These are phyloP conservation scores for Oopsacas minuta DNA, from an alignment of 37 sponge, comb jelly and placozoan species.

Conservation along the genomic window DNA sequence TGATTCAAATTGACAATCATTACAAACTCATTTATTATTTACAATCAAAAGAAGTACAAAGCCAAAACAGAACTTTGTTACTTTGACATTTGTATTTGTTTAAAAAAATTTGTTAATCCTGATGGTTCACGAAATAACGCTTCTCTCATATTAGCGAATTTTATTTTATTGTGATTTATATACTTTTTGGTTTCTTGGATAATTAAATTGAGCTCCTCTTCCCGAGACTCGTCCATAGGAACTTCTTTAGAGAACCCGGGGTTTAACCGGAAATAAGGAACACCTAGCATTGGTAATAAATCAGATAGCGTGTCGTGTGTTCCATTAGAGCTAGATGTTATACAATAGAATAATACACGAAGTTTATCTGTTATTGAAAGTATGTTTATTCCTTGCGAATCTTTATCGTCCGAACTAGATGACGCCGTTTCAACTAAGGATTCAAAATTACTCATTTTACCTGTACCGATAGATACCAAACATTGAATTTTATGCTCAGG, in stretches of 20 bases:
- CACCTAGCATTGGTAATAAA: not conserved
- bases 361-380: slow-evolving; percentile 44
- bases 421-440: not conserved
- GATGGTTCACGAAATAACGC: not conserved
- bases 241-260: slow-evolving; percentile 53
- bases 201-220: slow-evolving; percentile 39
- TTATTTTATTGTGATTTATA: not conserved
- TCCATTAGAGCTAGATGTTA: not conserved
- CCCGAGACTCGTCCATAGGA: slow-evolving; percentile 47
- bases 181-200: slow-evolving; percentile 38
- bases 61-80: not conserved
- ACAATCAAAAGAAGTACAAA: not conserved
- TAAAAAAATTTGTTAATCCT: not conserved
- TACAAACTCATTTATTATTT: not conserved
- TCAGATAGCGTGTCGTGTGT: slow-evolving; percentile 14
- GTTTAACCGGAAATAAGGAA: slow-evolving; percentile 62
- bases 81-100: not conserved
- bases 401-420: slow-evolving; percentile 15
- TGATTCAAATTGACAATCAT: not conserved
- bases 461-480: slow-evolving; percentile 71
- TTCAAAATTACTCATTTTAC: slow-evolving; percentile 20
- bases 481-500: slow-evolving; percentile 59
- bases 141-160: not conserved
- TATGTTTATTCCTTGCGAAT: not conserved
- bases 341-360: slow-evolving; percentile 16